Evolutionary conservation across 2,797 vertebrate species (phyloP).

Genomic region (Euphonia xanthogaster): DNA sequence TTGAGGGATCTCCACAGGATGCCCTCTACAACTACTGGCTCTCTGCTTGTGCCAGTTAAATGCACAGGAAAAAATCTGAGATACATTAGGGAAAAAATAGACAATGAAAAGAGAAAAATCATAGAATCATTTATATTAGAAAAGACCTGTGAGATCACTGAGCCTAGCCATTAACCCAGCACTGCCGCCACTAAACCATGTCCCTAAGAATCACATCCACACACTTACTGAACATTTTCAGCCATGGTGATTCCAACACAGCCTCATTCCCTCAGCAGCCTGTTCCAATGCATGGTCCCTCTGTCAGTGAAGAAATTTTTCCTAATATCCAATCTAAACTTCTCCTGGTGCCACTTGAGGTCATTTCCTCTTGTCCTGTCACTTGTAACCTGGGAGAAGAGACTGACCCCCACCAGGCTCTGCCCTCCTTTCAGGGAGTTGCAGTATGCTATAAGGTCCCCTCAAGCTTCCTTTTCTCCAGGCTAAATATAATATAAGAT

Average conservation of each 20-base stretch:
- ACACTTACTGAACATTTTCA: neutral
- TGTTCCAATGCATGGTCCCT: neutral
- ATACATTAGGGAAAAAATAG: neutral
- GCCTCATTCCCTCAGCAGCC: no score
- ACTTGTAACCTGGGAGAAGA: neutral
- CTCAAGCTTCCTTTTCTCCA: neutral
- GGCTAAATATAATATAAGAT: neutral
- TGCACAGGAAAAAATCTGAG: neutral
- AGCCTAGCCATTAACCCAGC: neutral
- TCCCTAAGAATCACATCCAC: neutral
- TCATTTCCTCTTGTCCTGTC: neutral
- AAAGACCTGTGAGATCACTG: neutral
- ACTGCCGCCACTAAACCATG: neutral
- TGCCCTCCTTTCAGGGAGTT: neutral
- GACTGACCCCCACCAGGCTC: neutral
- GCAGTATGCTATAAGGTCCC: neutral
- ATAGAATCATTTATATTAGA: neutral
- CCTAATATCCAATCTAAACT: neutral
- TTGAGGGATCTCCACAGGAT: neutral
- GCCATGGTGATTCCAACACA: neutral
- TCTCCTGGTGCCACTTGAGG: neutral
- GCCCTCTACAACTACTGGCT: neutral
- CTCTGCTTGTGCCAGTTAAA: neutral
- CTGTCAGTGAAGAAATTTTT: neutral
- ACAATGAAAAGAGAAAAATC: neutral